These are phyloP conservation scores for Phainopepla nitens DNA, from an alignment of 2,113 vertebrate genomes.

Conservation along the genomic window DNA sequence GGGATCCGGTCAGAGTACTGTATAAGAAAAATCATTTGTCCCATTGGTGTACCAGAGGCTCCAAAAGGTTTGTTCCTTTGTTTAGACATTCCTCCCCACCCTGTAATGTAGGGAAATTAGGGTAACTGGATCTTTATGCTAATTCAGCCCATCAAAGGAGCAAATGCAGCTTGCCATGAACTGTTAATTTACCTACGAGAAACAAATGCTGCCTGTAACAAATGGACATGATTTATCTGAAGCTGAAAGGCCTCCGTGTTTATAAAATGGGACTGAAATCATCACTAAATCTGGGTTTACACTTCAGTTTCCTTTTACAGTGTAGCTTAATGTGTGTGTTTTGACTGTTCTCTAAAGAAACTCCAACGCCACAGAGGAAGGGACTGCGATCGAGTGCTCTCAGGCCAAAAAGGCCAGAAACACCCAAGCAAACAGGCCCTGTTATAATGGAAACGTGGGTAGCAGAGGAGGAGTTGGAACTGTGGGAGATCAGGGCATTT, in stretches of 20 bases:
- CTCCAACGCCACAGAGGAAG: slow-evolving; percentile 92
- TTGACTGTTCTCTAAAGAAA: slow-evolving; percentile 78
- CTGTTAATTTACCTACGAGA: neutral
- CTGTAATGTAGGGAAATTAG: neutral
- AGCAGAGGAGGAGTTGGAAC: slow-evolving; percentile 94
- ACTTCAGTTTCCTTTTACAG: neutral
- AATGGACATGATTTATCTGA: neutral
- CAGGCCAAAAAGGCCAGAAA: slow-evolving; percentile 94
- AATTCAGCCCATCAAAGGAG: neutral
- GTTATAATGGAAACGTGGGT: slow-evolving; percentile 98
- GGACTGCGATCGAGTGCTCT: slow-evolving; percentile 92
- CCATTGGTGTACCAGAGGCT: slow-evolving; percentile 94
- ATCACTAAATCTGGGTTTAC: neutral
- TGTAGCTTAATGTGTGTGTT: slow-evolving; percentile 30
- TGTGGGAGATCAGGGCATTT: slow-evolving; percentile 99
- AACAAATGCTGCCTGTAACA: neutral
- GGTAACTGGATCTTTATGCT: neutral
- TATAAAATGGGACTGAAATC: neutral
- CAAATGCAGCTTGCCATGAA: neutral
- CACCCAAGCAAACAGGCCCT: slow-evolving; percentile 95
- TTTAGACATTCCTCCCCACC: neutral
- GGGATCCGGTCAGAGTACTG: slow-evolving; percentile 98
- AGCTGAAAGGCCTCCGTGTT: neutral
- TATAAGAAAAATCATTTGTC: slow-evolving; percentile 97
- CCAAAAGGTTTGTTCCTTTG: slow-evolving; percentile 80